Evolutionary conservation across 2,797 vertebrate genomes (phyloP).

Genomic region (Pipistrellus nathusii): DNA sequence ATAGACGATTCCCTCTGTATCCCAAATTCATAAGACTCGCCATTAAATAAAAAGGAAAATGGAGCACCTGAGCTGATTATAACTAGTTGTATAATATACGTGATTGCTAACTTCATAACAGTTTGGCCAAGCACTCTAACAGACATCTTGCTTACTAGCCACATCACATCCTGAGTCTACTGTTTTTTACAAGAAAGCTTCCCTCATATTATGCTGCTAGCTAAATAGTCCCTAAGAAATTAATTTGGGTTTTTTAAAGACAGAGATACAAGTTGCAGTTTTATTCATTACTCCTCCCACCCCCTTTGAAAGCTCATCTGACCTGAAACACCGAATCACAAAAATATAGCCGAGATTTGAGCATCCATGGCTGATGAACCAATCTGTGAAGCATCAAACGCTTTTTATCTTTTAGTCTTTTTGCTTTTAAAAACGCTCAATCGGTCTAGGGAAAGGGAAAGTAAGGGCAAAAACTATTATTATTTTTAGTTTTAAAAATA

Average conservation of each 20-base stretch:
- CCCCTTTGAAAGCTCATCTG: conserved; percentile 61
- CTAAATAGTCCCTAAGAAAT: conserved; percentile 74
- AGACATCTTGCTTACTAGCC: conserved; percentile 14
- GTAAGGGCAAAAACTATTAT: not conserved
- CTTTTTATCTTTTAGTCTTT: conserved; percentile 53
- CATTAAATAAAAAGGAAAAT: conserved; percentile 72
- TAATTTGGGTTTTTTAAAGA: conserved; percentile 71
- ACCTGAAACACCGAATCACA: conserved; percentile 68
- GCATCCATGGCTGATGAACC: not conserved
- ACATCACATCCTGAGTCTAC: not conserved
- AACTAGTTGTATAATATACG: conserved; percentile 72
- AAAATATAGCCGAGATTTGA: conserved; percentile 21
- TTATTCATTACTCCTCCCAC: not conserved
- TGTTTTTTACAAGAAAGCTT: conserved; percentile 54
- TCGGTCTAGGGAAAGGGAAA: conserved; percentile 32
- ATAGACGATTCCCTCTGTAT: conserved; percentile 79
- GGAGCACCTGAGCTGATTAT: conserved; percentile 67
- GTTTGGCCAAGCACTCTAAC: conserved; percentile 75
- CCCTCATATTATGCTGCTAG: conserved; percentile 47
- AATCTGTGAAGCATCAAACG: conserved; percentile 37
- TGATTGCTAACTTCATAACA: conserved; percentile 79
- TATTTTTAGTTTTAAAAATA: conserved; percentile 42
- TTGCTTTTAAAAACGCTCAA: conserved; percentile 38
- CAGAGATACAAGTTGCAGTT: conserved; percentile 44
- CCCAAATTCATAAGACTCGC: conserved; percentile 82